Conservation (phyloP, 1,140 invertebrate genomes). For the Scaptomyza montana region DNA sequence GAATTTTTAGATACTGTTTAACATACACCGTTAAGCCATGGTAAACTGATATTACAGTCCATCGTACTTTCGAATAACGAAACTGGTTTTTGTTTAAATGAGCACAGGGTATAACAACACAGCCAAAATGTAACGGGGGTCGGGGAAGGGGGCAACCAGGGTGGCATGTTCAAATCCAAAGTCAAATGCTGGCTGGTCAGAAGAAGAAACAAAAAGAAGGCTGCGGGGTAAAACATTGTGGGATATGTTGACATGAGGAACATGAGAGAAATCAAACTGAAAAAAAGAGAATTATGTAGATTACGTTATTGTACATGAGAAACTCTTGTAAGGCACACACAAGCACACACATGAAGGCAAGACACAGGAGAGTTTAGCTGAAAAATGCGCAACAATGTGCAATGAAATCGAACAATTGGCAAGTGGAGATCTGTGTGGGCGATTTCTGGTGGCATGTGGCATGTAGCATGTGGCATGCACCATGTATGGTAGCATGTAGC, state of each 20-base stretch:
- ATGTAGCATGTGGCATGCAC: constrained; percentile 28
- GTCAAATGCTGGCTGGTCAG: constrained; percentile 58
- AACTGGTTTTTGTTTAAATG: neutral
- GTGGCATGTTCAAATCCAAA: constrained; percentile 46
- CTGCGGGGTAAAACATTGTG: constrained; percentile 56
- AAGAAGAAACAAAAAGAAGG: constrained; percentile 26
- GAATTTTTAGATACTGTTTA: too few relatives aligned
- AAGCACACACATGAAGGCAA: constrained; percentile 5
- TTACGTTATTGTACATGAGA: constrained; percentile 78
- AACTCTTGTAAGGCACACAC: constrained; percentile 61
- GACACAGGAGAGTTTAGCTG: constrained; percentile 40
- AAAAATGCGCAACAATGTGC: constrained; percentile 74
- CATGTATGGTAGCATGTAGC: constrained; percentile 47
- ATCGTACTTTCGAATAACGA: too few relatives aligned
- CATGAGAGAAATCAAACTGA: constrained; percentile 77
- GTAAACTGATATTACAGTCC: too few relatives aligned
- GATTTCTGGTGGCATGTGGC: constrained; percentile 33
- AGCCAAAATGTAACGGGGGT: constrained; percentile 13
- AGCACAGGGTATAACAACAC: constrained; percentile 15
- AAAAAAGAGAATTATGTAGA: constrained; percentile 76
- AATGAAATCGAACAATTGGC: constrained; percentile 77
- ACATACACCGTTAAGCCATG: too few relatives aligned
- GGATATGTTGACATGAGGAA: constrained; percentile 73
- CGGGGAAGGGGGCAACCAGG: neutral
- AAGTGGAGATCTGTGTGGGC: constrained; percentile 37